A percentile compares a stretch with the other conserved stretches of the same genome.
These are phyloP conservation scores for Leucoraja ocellata DNA, from an alignment of 2,797 vertebrate species.

Conservation along the genomic window DNA sequence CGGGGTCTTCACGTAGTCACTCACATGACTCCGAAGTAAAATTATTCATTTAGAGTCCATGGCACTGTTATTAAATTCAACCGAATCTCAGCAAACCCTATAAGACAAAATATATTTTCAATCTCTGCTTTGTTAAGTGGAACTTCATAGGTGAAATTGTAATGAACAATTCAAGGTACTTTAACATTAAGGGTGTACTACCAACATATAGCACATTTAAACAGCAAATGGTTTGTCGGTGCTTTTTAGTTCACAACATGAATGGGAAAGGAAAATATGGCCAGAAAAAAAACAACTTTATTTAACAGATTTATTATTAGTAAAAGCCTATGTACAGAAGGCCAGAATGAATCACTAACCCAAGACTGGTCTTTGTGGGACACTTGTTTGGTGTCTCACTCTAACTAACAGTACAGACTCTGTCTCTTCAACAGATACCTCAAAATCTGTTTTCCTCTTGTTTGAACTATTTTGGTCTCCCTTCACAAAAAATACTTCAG, in stretches of 20 bases:
- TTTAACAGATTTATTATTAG: conserved; percentile 35
- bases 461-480: conserved; percentile 52
- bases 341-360: conserved; percentile 33
- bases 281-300: background rate
- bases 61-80: background rate
- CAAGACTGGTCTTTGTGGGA: conserved; percentile 33
- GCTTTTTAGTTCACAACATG: conserved; percentile 4
- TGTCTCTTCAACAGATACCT: conserved; percentile 35
- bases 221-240: background rate
- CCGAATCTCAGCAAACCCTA: background rate
- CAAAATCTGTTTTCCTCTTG: conserved; percentile 51
- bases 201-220: background rate
- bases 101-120: background rate
- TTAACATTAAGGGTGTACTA: background rate
- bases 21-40: too few species aligned
- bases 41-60: background rate
- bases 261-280: background rate
- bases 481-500: conserved; percentile 53
- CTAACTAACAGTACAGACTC: conserved; percentile 4
- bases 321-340: background rate
- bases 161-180: background rate
- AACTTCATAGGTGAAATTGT: background rate
- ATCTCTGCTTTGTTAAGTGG: background rate
- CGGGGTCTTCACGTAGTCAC: too few species aligned
- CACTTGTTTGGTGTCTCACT: conserved; percentile 12